Conservation (phyloP, 2,797 vertebrate genomes). For the Craterocephalus amniculus region DNA sequence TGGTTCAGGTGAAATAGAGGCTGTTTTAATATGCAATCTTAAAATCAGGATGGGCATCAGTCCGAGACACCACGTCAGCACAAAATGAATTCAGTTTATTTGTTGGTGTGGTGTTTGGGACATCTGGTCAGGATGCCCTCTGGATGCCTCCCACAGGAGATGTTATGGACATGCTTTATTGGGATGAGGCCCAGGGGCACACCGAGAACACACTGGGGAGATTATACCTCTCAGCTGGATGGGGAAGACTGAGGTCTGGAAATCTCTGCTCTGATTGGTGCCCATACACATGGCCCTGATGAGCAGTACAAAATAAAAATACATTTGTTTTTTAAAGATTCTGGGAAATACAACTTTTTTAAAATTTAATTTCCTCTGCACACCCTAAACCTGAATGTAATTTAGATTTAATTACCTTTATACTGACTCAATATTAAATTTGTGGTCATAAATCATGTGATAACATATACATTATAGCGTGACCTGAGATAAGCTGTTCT, state of each 20-base stretch:
- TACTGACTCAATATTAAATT: too few species aligned
- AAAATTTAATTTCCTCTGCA: not conserved
- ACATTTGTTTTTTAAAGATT: not conserved
- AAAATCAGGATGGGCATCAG: not conserved
- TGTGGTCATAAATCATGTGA: not conserved
- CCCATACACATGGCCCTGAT: too few species aligned
- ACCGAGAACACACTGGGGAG: not conserved
- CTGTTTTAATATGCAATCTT: not conserved
- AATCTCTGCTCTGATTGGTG: too few species aligned
- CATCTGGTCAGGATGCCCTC: not conserved
- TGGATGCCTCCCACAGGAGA: too few species aligned
- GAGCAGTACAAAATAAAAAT: not conserved
- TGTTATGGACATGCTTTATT: not conserved
- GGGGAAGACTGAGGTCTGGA: not conserved
- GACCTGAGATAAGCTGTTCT: not conserved
- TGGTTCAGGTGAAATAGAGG: not conserved
- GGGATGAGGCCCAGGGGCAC: not conserved
- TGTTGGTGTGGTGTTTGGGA: not conserved
- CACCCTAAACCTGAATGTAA: not conserved
- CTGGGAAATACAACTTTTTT: not conserved
- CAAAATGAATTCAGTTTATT: not conserved
- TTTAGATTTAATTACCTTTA: not conserved
- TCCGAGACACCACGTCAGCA: not conserved
- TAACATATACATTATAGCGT: not conserved
- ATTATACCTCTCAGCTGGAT: not conserved